A percentile compares a stretch with the other conserved stretches of the same genome.
Conservation (phyloP, 2,888 invertebrate species). For the Falcaria lacertinaria region DNA sequence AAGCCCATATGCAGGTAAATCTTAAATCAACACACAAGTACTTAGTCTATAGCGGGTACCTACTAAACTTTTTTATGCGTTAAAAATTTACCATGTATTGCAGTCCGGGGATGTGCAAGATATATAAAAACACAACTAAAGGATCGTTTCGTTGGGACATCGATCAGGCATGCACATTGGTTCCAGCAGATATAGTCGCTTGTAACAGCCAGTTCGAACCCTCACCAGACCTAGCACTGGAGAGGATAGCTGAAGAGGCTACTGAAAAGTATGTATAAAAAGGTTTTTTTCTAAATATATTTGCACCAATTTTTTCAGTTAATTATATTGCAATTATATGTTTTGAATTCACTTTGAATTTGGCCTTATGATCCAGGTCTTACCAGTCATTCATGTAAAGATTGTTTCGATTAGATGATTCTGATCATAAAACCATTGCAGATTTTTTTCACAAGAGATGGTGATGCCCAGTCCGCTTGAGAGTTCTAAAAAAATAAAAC, state of each 20-base stretch:
- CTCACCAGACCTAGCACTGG: constrained; percentile 81
- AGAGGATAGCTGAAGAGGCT: constrained; percentile 83
- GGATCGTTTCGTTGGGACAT: constrained; percentile 82
- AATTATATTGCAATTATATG: no score
- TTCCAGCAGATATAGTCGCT: constrained; percentile 84
- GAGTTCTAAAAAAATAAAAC: constrained; percentile 61
- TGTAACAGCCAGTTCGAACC: constrained; percentile 82
- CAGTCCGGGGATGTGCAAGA: constrained; percentile 76
- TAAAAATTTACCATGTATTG: constrained; percentile 4
- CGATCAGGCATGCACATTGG: constrained; percentile 83
- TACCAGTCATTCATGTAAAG: no score
- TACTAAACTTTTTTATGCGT: no score
- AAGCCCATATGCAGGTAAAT: constrained; percentile 84
- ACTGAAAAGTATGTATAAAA: constrained; percentile 83
- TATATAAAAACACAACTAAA: constrained; percentile 60
- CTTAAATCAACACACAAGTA: no score
- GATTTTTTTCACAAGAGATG: constrained; percentile 79
- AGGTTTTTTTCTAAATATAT: no score
- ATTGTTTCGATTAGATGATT: no score
- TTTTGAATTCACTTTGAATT: no score
- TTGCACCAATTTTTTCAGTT: no score
- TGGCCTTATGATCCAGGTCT: no score
- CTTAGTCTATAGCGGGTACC: no score
- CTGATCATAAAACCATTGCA: constrained; percentile 24
- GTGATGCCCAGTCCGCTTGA: constrained; percentile 81